Base-by-base conservation (phyloP, 2,888 invertebrate species). In the Caenorhabditis sp. region DNA sequence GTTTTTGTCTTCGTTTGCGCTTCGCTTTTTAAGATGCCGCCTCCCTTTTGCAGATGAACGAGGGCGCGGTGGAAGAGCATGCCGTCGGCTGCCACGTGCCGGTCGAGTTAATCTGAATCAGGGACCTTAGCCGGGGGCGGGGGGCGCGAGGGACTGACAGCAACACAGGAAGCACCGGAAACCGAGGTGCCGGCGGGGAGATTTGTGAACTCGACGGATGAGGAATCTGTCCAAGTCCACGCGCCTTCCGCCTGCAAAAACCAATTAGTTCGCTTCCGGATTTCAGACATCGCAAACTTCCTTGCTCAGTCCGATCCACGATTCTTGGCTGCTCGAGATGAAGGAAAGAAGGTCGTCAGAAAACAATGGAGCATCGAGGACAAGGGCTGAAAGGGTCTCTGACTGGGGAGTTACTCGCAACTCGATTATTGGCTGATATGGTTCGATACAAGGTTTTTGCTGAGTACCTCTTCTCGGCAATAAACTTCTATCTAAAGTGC, bases 271-370 rank as follows among this genome's bases (percentile, higher is more conserved):
- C 13, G 2, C 7, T 13, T 13, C 17, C 30, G 32, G 17, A 32
- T 4, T 37, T 17, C n/a, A 17, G 15, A n/a, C n/a, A n/a, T 13
- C 35, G 4, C 35, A 35, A 9, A 27, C 43, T 45, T 35, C 22
- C 26, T 37, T 73, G n/a, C 32, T 35, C 15, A 73, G 35, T 1
- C 73, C 73, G 53, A 73, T 73, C 73, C 73, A 73, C 17, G 65
- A 26, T 20, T 53, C 43, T 22, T 65, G 59, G 27, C 65, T 73
- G n/a, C 48, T 62, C 0, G 62, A 45, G 24, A 52, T 11, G 22
- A 32, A 72, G 1, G 50, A 39, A 15, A 30, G 13, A n/a, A 70
- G 22, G 17, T 59, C 56, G 6, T 17, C 20, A 8, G 48, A 15
- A 20, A 55, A 56, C 7, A 71, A 41, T n/a, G 71, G 71, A 30